Conservation (phyloP, 2,113 vertebrate genomes). For the Psittacara wagleri region DNA sequence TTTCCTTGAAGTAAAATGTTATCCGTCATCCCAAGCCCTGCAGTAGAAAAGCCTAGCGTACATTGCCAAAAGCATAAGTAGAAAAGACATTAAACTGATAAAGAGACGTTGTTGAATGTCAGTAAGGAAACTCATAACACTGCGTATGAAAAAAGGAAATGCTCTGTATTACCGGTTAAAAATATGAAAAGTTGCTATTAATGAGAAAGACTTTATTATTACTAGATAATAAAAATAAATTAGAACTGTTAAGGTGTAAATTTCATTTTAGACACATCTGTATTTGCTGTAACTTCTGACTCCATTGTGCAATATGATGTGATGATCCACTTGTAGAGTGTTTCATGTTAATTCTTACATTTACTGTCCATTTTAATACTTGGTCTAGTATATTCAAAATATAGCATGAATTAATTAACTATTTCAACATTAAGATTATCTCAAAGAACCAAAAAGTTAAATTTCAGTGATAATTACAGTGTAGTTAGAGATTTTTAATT, state of each 20-base stretch:
- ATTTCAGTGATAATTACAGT: neutral
- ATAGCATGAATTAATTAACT: neutral
- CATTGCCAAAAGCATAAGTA: neutral
- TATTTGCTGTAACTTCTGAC: neutral
- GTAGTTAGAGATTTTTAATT: neutral
- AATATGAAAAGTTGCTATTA: neutral
- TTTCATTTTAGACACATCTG: neutral
- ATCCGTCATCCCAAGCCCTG: neutral
- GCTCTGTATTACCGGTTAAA: neutral
- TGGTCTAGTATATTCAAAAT: neutral
- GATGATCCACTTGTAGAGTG: neutral
- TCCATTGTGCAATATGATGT: neutral
- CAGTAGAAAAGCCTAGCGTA: neutral
- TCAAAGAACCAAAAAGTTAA: neutral
- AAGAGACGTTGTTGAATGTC: neutral
- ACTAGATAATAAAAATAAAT: slow-evolving; percentile 21
- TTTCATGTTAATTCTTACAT: neutral
- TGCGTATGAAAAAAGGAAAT: neutral
- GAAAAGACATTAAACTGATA: slow-evolving; percentile 27
- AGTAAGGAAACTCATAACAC: neutral
- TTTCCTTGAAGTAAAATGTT: neutral
- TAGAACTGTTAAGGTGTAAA: neutral
- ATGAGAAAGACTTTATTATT: neutral
- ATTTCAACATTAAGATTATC: neutral
- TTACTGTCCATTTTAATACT: neutral